Evolutionary conservation across 2,113 vertebrate species (phyloP).

Genomic region (Neopipo cinnamomea): DNA sequence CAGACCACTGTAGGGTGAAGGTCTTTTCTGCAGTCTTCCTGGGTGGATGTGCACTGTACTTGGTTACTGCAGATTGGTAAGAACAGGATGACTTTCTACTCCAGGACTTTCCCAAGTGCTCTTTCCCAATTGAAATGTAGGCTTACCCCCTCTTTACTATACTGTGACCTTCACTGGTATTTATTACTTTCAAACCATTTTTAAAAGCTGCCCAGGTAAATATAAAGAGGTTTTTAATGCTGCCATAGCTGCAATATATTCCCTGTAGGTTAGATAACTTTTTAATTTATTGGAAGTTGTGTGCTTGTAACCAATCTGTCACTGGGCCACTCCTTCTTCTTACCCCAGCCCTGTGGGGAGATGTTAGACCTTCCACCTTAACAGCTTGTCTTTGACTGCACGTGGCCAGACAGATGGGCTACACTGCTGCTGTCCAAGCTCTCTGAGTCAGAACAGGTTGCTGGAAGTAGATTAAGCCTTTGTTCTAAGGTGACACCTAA

Average conservation of each 20-base stretch:
- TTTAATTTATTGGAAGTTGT: background rate
- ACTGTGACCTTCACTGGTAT: background rate
- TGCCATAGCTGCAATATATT: background rate
- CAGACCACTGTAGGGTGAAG: conserved; percentile 2
- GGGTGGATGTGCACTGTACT: background rate
- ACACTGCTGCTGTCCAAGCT: background rate
- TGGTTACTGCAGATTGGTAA: background rate
- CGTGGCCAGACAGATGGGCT: background rate
- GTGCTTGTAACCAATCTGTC: background rate
- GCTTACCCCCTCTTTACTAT: fast-evolving
- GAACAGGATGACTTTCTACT: background rate
- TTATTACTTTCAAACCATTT: background rate
- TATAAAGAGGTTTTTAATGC: background rate
- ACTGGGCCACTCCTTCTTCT: background rate
- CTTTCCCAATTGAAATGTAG: background rate
- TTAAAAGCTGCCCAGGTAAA: background rate
- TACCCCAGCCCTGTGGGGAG: background rate
- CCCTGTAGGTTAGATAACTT: background rate
- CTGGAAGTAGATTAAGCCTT: background rate
- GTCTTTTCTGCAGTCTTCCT: background rate
- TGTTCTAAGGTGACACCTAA: background rate
- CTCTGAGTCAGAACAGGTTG: background rate
- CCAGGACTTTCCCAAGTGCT: background rate
- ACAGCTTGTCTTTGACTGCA: background rate
- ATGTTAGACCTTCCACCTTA: background rate